Evolutionary conservation across 2,113 vertebrate species (phyloP).

Genomic region (Tetraodon nigroviridis): DNA sequence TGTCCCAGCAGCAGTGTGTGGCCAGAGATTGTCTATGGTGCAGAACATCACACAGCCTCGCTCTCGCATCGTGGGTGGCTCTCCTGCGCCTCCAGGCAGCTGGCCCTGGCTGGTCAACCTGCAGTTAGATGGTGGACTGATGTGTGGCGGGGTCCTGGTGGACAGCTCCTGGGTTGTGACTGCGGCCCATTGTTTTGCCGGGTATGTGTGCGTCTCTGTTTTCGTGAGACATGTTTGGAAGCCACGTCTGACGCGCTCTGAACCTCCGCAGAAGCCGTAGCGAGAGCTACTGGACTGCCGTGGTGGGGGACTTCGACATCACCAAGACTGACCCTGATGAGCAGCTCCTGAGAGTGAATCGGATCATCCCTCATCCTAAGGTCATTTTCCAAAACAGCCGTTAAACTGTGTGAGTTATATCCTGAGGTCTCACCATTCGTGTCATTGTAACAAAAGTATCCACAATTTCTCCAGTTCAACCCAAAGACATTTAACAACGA

Average conservation of each 20-base stretch:
- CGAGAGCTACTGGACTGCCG: conserved; percentile 87
- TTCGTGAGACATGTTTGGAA: neutral
- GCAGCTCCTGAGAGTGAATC: conserved; percentile 80
- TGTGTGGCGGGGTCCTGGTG: conserved; percentile 92
- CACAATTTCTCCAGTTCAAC: conserved; percentile 80
- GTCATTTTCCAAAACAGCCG: conserved; percentile 51
- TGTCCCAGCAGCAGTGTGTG: conserved; percentile 74
- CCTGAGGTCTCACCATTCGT: neutral
- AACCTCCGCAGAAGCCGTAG: conserved; percentile 73
- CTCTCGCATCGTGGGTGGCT: conserved; percentile 85
- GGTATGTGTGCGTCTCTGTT: conserved; percentile 67
- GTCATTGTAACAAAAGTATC: neutral
- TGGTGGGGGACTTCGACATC: conserved; percentile 82
- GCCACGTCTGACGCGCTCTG: neutral
- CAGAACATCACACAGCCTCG: conserved; percentile 72
- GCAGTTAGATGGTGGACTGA: conserved; percentile 82
- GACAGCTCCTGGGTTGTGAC: conserved; percentile 88
- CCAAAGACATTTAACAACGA: conserved; percentile 91
- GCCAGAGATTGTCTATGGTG: conserved; percentile 58
- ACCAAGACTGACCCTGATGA: conserved; percentile 76
- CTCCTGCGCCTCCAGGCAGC: conserved; percentile 75
- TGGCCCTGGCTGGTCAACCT: conserved; percentile 95
- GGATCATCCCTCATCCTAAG: conserved; percentile 90
- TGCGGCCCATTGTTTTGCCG: conserved; percentile 90
- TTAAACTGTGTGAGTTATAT: neutral